These are phyloP conservation scores for Plemyria rubiginata DNA, from an alignment of 2,888 invertebrate species.

Conservation along the genomic window DNA sequence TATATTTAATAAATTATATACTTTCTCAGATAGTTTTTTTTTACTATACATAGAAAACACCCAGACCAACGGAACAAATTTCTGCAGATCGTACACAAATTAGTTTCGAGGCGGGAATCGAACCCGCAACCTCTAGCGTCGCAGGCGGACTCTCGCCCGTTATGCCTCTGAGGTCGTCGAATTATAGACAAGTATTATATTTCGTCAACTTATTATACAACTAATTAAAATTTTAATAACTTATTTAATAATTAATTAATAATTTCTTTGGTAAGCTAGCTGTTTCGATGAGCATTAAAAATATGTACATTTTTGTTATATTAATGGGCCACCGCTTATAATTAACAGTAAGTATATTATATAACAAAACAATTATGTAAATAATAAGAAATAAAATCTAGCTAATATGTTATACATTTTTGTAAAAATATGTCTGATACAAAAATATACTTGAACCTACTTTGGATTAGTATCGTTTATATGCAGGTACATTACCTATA, in stretches of 20 bases:
- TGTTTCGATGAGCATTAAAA: constrained; percentile 67
- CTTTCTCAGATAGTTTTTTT: too few relatives aligned
- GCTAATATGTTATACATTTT: constrained; percentile 9
- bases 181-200: not conserved
- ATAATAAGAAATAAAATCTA: constrained; percentile 28
- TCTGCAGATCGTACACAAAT: too few relatives aligned
- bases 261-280: constrained; percentile 80
- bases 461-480: constrained; percentile 7
- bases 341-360: not conserved
- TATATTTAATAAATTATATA: too few relatives aligned
- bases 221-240: constrained; percentile 5
- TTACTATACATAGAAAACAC: too few relatives aligned
- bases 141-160: too few relatives aligned
- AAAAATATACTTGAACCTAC: constrained; percentile 1
- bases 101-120: too few relatives aligned
- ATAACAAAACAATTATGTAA: constrained; percentile 9
- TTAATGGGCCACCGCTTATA: not conserved
- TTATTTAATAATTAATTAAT: constrained; percentile 42
- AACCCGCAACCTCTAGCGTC: too few relatives aligned
- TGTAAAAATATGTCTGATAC: constrained; percentile 11
- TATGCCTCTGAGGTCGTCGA: too few relatives aligned
- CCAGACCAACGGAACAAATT: too few relatives aligned
- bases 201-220: constrained; percentile 4
- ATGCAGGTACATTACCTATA: too few relatives aligned
- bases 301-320: not conserved